phyloP scores from a whole-genome alignment of 2,888 invertebrate genomes.

The Frankliniella fusca region DNA sequence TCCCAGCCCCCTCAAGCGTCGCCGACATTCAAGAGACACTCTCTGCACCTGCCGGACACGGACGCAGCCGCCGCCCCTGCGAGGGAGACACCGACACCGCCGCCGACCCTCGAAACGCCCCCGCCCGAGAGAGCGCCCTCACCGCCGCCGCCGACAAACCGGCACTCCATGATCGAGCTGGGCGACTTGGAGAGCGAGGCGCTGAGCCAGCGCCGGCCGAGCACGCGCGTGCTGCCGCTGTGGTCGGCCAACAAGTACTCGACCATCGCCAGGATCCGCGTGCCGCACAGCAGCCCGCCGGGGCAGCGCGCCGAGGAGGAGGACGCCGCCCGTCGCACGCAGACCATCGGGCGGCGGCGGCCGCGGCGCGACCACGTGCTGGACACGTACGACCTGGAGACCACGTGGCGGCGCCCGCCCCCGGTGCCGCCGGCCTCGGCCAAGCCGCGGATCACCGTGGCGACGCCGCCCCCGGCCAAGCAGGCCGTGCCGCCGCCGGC shows the following conservation, averaged over 20 bases:
- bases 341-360: not conserved
- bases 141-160: not conserved
- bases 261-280: conserved; percentile 13
- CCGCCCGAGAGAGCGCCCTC: not conserved
- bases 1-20: not conserved
- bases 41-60: too few relatives aligned
- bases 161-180: conserved; percentile 17
- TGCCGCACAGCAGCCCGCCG: conserved; percentile 12
- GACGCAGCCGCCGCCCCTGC: too few relatives aligned
- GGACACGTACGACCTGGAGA: not conserved
- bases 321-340: not conserved
- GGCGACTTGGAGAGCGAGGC: not conserved
- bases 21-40: too few relatives aligned
- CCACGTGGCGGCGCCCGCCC: not conserved
- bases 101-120: not conserved
- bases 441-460: not conserved
- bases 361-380: not conserved
- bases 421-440: not conserved
- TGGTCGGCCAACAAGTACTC: conserved; percentile 16
- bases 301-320: not conserved
- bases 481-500: not conserved
- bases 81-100: not conserved
- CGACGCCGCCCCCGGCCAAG: not conserved
- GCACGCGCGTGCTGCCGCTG: not conserved
- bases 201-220: not conserved